phyloP scores from a whole-genome alignment of 2,113 vertebrate species.

The Pangasianodon gigas region DNA sequence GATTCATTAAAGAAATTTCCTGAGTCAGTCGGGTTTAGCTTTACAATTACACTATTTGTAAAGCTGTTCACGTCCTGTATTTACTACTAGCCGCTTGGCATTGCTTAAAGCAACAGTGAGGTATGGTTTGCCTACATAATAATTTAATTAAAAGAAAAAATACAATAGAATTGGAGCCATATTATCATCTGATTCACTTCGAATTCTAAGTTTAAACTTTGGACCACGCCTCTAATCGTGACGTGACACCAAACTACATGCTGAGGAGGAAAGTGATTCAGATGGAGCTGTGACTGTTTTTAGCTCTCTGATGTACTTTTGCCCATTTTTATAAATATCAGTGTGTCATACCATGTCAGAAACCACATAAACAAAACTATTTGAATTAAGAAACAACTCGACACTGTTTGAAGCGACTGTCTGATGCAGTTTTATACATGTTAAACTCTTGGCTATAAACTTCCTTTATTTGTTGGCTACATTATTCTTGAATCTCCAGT shows the following conservation, averaged over 20 bases:
- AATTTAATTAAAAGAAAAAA: background rate
- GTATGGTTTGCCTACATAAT: background rate
- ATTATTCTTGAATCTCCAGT: background rate
- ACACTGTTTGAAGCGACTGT: background rate
- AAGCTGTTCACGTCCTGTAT: background rate
- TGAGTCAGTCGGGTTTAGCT: background rate
- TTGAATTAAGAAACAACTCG: background rate
- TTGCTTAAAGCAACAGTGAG: background rate
- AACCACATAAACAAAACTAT: background rate
- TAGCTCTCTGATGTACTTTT: background rate
- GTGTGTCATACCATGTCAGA: background rate
- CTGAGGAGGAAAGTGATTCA: background rate
- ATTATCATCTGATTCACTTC: background rate
- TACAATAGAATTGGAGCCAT: background rate
- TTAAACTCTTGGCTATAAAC: background rate
- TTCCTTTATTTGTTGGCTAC: background rate
- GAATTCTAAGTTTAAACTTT: background rate
- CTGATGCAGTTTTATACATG: background rate
- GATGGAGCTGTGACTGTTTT: background rate
- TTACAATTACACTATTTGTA: background rate
- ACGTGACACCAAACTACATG: background rate
- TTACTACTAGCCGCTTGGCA: background rate
- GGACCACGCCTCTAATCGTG: background rate
- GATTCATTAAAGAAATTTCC: background rate
- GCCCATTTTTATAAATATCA: background rate